A percentile compares a stretch with the other conserved stretches of the same genome.
Conservation (phyloP, 2,888 invertebrate genomes). For the Dermolepida albohirtum region DNA sequence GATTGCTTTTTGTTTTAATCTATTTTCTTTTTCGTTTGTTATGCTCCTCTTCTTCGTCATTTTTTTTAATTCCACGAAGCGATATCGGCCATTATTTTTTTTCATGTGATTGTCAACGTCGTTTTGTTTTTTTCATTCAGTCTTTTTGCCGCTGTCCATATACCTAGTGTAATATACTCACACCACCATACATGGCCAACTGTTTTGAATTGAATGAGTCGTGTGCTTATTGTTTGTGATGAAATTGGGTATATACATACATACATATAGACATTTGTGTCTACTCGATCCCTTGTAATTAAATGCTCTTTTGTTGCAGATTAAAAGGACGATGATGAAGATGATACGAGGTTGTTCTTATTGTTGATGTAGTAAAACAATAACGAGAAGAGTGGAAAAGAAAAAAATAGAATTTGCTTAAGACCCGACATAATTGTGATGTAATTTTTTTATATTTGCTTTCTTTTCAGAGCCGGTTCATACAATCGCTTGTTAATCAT, state of each 20-base stretch:
- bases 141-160: no score
- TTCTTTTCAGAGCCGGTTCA: no score
- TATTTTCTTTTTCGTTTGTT: conserved; percentile 5
- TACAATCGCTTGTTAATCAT: no score
- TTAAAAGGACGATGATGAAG: conserved; percentile 21
- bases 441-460: no score
- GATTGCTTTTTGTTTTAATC: conserved; percentile 13
- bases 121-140: neutral
- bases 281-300: conserved; percentile 34
- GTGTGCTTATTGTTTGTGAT: conserved; percentile 25
- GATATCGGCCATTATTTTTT: neutral
- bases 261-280: neutral
- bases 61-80: no score
- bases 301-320: conserved; percentile 35
- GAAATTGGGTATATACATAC: conserved; percentile 25
- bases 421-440: no score
- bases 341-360: neutral
- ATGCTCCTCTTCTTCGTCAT: conserved; percentile 42
- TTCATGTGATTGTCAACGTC: conserved; percentile 3
- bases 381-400: no score
- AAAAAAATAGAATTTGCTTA: no score
- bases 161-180: no score
- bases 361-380: no score
- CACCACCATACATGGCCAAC: conserved; percentile 29
- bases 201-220: conserved; percentile 32